phyloP scores from a whole-genome alignment of 2,113 vertebrate species.

The human (Homo sapiens) region GRCh38 chr12:48984001-48984500 shows the following conservation, averaged over 20 bases:
- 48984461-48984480: background rate
- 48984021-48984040: slow-evolving; percentile 27
- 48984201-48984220: background rate
- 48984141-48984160: background rate
- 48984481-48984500: background rate
- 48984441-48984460: background rate
- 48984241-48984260: slow-evolving; percentile 7
- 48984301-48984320: background rate
- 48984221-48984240: background rate
- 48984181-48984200: background rate
- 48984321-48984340: background rate
- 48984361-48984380: background rate
- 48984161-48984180: background rate
- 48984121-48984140: background rate
- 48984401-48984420: background rate
- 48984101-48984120: background rate
- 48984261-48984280: background rate
- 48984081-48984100: background rate
- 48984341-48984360: background rate
- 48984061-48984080: background rate
- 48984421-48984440: background rate
- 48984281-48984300: background rate
- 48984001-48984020: slow-evolving; percentile 36
- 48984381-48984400: background rate
- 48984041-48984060: background rate